These are phyloP conservation scores for Hyppa rectilinea DNA, from an alignment of 2,888 invertebrate genomes.

Conservation along the genomic window DNA sequence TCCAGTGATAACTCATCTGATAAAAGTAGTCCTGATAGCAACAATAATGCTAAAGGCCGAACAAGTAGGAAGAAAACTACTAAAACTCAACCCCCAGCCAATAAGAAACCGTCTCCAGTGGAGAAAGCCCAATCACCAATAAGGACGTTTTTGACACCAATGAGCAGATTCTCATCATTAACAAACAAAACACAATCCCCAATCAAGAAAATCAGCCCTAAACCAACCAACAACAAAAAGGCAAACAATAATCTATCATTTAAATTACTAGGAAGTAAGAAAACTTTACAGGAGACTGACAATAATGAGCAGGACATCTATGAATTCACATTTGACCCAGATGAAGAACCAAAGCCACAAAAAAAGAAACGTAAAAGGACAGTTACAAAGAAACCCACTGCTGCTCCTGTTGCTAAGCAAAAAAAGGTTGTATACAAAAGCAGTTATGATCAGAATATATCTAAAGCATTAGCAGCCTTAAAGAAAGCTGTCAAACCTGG, in stretches of 20 bases:
- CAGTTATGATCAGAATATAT: slow-evolving; percentile 83
- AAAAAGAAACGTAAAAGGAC: slow-evolving; percentile 83
- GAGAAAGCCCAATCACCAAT: slow-evolving; percentile 34
- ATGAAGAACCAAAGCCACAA: slow-evolving; percentile 83
- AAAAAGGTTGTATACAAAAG: slow-evolving; percentile 76
- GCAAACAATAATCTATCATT: slow-evolving; percentile 74
- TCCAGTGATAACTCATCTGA: slow-evolving; percentile 45
- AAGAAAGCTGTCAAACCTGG: slow-evolving; percentile 73
- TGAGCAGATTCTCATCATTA: slow-evolving; percentile 29
- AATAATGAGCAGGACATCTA: slow-evolving; percentile 81
- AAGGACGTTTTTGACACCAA: slow-evolving; percentile 29
- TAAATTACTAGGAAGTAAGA: slow-evolving; percentile 76
- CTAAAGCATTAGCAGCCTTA: slow-evolving; percentile 79
- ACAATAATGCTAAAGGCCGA: slow-evolving; percentile 74
- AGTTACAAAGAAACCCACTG: slow-evolving; percentile 72
- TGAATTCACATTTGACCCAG: slow-evolving; percentile 88
- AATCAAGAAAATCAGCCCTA: slow-evolving; percentile 49
- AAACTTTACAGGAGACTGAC: slow-evolving; percentile 69
- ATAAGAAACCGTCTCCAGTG: slow-evolving; percentile 30
- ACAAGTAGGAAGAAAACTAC: slow-evolving; percentile 30
- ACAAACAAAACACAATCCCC: slow-evolving; percentile 34
- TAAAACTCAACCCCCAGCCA: slow-evolving; percentile 23
- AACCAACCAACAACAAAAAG: slow-evolving; percentile 64
- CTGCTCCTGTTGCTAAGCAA: slow-evolving; percentile 67
- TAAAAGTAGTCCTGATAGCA: slow-evolving; percentile 73